Base-by-base conservation (phyloP, 1,140 invertebrate genomes). In the Lasioglossum albipes region DNA sequence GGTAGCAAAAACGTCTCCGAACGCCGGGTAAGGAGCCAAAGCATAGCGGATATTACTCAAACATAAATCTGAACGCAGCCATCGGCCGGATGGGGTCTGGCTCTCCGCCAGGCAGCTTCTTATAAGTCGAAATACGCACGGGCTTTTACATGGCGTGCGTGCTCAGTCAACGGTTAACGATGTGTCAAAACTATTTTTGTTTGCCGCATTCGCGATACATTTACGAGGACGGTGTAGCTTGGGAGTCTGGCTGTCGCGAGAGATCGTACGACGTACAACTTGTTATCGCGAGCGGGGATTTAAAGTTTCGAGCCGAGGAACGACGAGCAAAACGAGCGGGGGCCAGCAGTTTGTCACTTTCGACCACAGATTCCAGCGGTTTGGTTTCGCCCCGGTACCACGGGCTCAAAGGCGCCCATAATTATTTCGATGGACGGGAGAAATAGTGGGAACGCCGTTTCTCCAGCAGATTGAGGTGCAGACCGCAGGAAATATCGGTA, bases 121-220 rank as follows among this genome's bases (percentile, higher is more conserved):
- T 86, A 79, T 74, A 83, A 83, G 77, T 83, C 84, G 84, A 41
- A 69, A 79, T 81, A 86, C 84, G 73, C 70, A 72, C 27, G 31
- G 45, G 84, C 69, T 87, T 86, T 87, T 81, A 81, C 84, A 68
- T 52, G 72, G 71, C 74, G 81, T 69, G 81, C 52, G 74, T 70
- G 85, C 71, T 85, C 70, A 66, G 81, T 86, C 73, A 84, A 86
- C 82, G 76, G 82, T 87, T 87, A 87, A 87, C 85, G 85, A 87
- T 78, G 85, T 87, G 85, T 87, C 85, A 79, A 78, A 84, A 87
- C 86, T 87, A 87, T 87, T 87, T 87, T 87, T 78, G 83, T 75
- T 78, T 82, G 79, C 70, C 71, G 74, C 62, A 27, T 57, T 67
- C 73, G 69, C 83, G 83, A 84, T 85, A 85, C 84, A 82, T 85